Evolutionary conservation across 1,140 invertebrate species (phyloP).

Genomic region (Prorops nasuta): DNA sequence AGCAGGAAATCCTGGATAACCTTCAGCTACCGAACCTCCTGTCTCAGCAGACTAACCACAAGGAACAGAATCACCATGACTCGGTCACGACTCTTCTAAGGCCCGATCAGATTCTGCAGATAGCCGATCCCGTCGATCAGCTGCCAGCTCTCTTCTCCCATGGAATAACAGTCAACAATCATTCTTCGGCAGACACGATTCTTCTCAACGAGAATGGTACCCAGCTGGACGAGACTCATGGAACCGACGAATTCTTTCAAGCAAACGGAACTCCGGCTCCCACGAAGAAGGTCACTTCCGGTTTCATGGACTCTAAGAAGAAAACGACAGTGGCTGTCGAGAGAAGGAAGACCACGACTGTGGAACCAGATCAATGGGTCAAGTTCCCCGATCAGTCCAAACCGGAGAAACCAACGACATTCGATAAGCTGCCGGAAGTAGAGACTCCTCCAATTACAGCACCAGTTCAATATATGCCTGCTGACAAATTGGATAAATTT

Average conservation of each 20-base stretch:
- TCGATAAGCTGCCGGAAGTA: not conserved
- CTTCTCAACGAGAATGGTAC: constrained; percentile 65
- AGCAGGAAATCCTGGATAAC: constrained; percentile 40
- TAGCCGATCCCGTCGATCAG: constrained; percentile 50
- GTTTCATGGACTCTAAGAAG: not conserved
- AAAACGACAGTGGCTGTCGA: not conserved
- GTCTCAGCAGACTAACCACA: constrained; percentile 37
- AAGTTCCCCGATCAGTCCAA: not conserved
- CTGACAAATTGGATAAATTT: too few relatives aligned
- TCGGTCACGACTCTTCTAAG: constrained; percentile 55
- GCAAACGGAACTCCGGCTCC: constrained; percentile 19
- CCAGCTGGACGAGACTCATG: constrained; percentile 56
- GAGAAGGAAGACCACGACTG: not conserved
- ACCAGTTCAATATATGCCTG: constrained; percentile 3
- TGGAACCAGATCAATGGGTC: not conserved
- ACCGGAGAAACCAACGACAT: not conserved
- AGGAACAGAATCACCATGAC: constrained; percentile 42
- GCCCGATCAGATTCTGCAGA: constrained; percentile 50
- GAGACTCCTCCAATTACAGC: not conserved
- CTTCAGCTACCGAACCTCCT: constrained; percentile 39
- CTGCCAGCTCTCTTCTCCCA: constrained; percentile 46
- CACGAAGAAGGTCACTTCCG: not conserved
- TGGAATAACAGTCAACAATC: constrained; percentile 45
- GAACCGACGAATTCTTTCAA: constrained; percentile 61
- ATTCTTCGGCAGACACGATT: constrained; percentile 65